A percentile compares a stretch with the other conserved stretches of the same genome.
phyloP scores from a whole-genome alignment of 1,140 invertebrate species.

The Oncopeltus fasciatus region DNA sequence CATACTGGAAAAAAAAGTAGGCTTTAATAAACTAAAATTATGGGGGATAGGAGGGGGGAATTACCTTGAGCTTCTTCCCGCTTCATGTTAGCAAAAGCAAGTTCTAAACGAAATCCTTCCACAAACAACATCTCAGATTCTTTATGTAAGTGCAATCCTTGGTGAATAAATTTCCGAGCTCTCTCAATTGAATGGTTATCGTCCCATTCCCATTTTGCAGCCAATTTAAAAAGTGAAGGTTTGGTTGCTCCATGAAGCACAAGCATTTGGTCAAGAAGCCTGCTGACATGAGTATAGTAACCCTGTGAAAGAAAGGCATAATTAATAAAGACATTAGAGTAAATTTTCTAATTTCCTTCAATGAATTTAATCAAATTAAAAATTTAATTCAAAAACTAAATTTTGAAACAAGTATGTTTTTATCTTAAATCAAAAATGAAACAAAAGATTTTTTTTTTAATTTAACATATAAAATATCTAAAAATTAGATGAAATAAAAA shows the following conservation, averaged over 20 bases:
- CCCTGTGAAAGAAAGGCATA: slow-evolving; percentile 27
- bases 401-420: neutral
- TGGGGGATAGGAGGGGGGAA: too few relatives aligned
- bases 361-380: neutral
- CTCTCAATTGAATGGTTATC: slow-evolving; percentile 47
- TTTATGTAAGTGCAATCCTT: slow-evolving; percentile 50
- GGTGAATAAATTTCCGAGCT: slow-evolving; percentile 46
- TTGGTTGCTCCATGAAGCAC: slow-evolving; percentile 50
- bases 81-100: slow-evolving; percentile 19
- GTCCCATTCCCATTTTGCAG: slow-evolving; percentile 57
- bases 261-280: slow-evolving; percentile 39
- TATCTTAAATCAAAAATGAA: neutral
- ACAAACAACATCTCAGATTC: slow-evolving; percentile 43
- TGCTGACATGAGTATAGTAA: slow-evolving; percentile 32
- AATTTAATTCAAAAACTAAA: neutral
- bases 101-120: slow-evolving; percentile 34
- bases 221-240: slow-evolving; percentile 54
- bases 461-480: slow-evolving; percentile 25
- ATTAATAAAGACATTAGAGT: slow-evolving; percentile 20
- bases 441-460: neutral
- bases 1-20: too few relatives aligned
- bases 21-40: too few relatives aligned
- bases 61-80: slow-evolving; percentile 20
- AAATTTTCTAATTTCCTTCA: slow-evolving; percentile 23
- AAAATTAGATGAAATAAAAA: neutral